A percentile compares a stretch with the other conserved stretches of the same genome.
Conservation (phyloP, 2,113 vertebrate genomes). For the Sander vitreus region DNA sequence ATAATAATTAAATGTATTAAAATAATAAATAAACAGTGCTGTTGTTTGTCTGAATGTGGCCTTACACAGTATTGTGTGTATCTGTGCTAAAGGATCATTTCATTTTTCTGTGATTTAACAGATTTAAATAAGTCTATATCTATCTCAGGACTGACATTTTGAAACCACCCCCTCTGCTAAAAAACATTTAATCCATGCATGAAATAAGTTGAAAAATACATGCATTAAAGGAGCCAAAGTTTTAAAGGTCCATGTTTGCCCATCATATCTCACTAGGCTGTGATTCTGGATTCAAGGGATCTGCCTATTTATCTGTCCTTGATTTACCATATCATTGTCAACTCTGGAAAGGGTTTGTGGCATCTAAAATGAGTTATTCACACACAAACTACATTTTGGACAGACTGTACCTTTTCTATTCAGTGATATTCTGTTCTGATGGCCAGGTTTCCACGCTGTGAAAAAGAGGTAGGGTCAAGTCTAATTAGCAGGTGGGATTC, state of each 20-base stretch:
- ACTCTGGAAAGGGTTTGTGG: not conserved
- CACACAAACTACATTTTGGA: not conserved
- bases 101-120: not conserved
- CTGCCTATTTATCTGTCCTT: not conserved
- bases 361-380: not conserved
- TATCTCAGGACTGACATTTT: not conserved
- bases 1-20: too few relatives aligned
- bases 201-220: not conserved
- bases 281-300: not conserved
- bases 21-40: too few relatives aligned
- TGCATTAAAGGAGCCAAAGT: not conserved
- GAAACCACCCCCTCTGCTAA: not conserved
- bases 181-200: not conserved
- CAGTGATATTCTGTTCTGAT: not conserved
- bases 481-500: slow-evolving; percentile 45
- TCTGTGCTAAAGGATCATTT: not conserved
- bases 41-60: too few relatives aligned
- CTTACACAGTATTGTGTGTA: too few relatives aligned
- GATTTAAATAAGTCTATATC: too few relatives aligned
- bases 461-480: slow-evolving; percentile 11
- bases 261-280: not conserved
- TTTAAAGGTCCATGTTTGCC: not conserved
- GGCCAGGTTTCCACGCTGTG: slow-evolving; percentile 1
- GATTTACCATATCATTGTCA: not conserved
- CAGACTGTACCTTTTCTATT: not conserved